Percentiles rank a stretch among this genome's conserved stretches.
Conservation (phyloP, 2,888 invertebrate genomes). For the Seira musarum region DNA sequence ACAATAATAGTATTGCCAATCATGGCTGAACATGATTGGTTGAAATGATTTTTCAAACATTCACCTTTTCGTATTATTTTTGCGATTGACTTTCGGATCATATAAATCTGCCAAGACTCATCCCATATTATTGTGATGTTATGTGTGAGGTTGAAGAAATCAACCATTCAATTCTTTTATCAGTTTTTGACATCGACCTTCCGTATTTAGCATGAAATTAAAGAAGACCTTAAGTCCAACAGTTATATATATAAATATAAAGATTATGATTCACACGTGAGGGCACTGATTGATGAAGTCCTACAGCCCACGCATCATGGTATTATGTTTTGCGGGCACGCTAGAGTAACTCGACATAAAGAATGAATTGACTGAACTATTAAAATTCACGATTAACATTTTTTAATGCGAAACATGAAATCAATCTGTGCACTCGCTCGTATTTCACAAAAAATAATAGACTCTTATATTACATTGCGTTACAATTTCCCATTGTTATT, state of each 20-base stretch:
- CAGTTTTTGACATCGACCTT: conserved; percentile 46
- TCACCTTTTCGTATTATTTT: not conserved
- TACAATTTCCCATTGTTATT: not conserved
- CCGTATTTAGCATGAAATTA: conserved; percentile 53
- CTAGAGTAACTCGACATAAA: no score
- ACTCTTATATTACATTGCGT: not conserved
- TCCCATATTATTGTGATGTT: not conserved
- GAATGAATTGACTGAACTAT: no score
- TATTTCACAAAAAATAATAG: not conserved
- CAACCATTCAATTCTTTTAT: conserved; percentile 18
- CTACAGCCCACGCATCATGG: no score
- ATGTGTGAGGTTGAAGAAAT: conserved; percentile 32
- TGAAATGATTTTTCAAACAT: not conserved
- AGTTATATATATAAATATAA: no score
- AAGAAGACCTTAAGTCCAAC: conserved; percentile 32
- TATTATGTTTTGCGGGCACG: no score
- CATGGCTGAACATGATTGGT: conserved; percentile 11
- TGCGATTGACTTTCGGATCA: not conserved
- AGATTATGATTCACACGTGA: no score
- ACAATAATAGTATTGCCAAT: conserved; percentile 51
- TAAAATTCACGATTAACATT: no score
- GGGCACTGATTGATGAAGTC: no score
- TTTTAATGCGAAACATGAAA: no score
- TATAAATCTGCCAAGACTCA: not conserved
- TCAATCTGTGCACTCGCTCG: no score